phyloP scores from a whole-genome alignment of 2,888 invertebrate species.

The Eupithecia dodoneata region DNA sequence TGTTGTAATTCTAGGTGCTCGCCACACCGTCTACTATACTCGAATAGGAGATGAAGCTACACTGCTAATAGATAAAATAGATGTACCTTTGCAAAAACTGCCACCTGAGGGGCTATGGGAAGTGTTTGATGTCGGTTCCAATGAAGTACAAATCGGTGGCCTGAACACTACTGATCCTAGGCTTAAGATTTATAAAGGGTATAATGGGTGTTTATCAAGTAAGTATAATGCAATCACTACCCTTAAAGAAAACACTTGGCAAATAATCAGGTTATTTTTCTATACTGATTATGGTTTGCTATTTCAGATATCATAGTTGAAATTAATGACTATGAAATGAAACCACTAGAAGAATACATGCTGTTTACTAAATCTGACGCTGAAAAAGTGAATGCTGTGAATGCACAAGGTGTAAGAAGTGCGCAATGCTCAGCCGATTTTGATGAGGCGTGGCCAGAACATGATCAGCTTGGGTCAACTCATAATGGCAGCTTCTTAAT shows the following conservation, averaged over 20 bases:
- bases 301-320: conserved; percentile 91
- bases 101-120: conserved; percentile 87
- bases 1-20: conserved; percentile 77
- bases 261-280: neutral
- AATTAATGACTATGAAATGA: conserved; percentile 92
- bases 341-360: conserved; percentile 96
- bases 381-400: conserved; percentile 93
- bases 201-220: conserved; percentile 96
- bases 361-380: conserved; percentile 93
- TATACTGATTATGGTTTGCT: neutral
- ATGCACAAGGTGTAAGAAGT: conserved; percentile 92
- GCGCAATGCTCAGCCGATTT: conserved; percentile 94
- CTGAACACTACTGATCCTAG: conserved; percentile 93
- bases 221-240: conserved; percentile 65
- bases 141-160: conserved; percentile 94
- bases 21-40: conserved; percentile 89
- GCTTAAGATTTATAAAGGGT: conserved; percentile 92
- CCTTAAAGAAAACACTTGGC: neutral
- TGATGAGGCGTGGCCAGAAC: conserved; percentile 81
- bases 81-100: conserved; percentile 87
- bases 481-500: conserved; percentile 79
- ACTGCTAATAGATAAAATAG: conserved; percentile 89
- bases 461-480: conserved; percentile 69
- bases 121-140: conserved; percentile 87
- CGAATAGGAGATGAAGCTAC: conserved; percentile 89